A percentile compares a stretch with the other conserved stretches of the same genome.
Evolutionary conservation across 2,113 vertebrate species (phyloP).

Genomic region (Oryzias curvinotus): DNA sequence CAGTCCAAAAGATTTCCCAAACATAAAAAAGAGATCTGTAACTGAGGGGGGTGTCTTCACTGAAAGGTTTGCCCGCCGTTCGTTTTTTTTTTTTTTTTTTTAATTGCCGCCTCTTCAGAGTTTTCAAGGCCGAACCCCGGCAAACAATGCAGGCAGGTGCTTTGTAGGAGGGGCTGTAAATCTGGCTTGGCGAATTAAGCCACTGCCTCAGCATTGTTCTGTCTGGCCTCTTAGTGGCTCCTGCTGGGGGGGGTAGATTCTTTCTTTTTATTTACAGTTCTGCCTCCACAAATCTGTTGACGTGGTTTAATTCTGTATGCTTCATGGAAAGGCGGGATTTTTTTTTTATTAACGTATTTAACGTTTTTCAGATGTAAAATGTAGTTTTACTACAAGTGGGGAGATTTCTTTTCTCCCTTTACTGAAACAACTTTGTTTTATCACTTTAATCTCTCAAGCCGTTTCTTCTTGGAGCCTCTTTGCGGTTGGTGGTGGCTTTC

Average conservation of each 20-base stretch:
- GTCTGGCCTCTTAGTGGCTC: slow-evolving; percentile 53
- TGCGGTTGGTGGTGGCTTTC: slow-evolving; percentile 50
- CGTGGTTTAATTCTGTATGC: slow-evolving; percentile 32
- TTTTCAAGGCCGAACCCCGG: slow-evolving; percentile 55
- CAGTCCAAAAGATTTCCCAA: slow-evolving; percentile 47
- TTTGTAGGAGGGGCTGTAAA: slow-evolving; percentile 71
- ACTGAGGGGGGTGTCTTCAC: slow-evolving; percentile 4
- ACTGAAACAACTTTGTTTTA: slow-evolving; percentile 23
- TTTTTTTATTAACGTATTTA: no score
- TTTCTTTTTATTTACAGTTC: background rate
- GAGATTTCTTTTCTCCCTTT: no score
- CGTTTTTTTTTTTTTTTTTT: slow-evolving; percentile 32
- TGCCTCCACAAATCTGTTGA: slow-evolving; percentile 45
- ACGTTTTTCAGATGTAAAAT: no score
- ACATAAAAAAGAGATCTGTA: slow-evolving; percentile 39
- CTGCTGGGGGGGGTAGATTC: slow-evolving; percentile 42
- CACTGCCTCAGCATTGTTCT: slow-evolving; percentile 70
- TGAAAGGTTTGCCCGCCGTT: slow-evolving; percentile 33
- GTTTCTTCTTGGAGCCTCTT: slow-evolving; percentile 31
- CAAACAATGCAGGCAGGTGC: slow-evolving; percentile 74
- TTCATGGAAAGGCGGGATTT: slow-evolving; percentile 21
- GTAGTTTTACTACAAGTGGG: no score
- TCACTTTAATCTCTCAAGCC: slow-evolving; percentile 19
- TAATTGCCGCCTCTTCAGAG: slow-evolving; percentile 51
- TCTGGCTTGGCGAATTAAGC: slow-evolving; percentile 68